phyloP scores from a whole-genome alignment of 2,888 invertebrate species.

The Drosophila prostipennis region DNA sequence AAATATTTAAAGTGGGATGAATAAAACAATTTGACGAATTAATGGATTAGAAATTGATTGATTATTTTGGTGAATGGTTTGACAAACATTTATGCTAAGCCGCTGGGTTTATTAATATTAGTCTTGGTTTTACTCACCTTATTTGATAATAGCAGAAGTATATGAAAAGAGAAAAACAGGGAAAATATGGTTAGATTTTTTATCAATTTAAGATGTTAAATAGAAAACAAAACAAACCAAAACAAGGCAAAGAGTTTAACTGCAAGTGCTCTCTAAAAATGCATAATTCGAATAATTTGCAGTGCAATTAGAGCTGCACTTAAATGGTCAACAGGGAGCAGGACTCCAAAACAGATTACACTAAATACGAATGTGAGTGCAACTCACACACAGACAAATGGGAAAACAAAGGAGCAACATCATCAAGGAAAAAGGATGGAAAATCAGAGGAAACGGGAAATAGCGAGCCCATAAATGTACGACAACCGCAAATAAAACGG shows the following conservation, averaged over 20 bases:
- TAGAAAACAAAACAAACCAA: neutral
- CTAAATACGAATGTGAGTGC: conserved; percentile 49
- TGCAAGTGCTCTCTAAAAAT: conserved; percentile 28
- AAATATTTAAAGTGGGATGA: conserved; percentile 12
- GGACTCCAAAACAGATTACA: conserved; percentile 58
- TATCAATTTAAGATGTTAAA: neutral
- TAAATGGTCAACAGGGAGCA: conserved; percentile 72
- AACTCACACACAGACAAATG: conserved; percentile 10
- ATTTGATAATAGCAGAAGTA: neutral
- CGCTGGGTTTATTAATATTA: neutral
- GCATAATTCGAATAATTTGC: conserved; percentile 61
- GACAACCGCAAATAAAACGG: conserved; percentile 74
- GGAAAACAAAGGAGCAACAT: conserved; percentile 25
- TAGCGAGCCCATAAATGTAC: conserved; percentile 56
- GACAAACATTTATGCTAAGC: too few species aligned
- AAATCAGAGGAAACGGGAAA: conserved; percentile 25
- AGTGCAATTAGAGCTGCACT: conserved; percentile 72
- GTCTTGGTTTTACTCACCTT: conserved; percentile 42
- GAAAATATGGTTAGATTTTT: conserved; percentile 1
- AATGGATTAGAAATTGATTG: conserved; percentile 35
- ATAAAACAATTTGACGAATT: conserved; percentile 10
- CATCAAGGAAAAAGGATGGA: conserved; percentile 12
- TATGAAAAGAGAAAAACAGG: conserved; percentile 49
- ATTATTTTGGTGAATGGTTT: conserved; percentile 7
- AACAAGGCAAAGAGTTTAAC: conserved; percentile 9